Evolutionary conservation across 2,113 vertebrate species (phyloP).

Genomic region (Prionailurus bengalensis): DNA sequence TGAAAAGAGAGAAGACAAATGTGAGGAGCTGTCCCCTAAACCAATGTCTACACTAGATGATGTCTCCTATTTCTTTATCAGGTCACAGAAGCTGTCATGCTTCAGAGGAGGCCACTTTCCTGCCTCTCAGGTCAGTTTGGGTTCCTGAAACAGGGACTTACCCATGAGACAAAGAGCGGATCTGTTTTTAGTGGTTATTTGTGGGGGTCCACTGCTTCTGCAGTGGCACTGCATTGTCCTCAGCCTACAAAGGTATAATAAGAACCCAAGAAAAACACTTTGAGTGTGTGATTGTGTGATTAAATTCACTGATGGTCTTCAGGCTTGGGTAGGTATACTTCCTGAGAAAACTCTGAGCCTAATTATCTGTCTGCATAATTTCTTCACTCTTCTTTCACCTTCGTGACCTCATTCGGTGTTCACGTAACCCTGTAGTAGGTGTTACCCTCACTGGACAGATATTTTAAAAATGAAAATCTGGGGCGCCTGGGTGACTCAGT

Average conservation of each 20-base stretch:
- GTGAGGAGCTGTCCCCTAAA: constrained; percentile 53
- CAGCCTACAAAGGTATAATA: neutral
- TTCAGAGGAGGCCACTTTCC: neutral
- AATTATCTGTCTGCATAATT: neutral
- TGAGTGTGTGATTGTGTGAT: neutral
- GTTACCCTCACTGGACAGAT: neutral
- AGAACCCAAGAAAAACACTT: neutral
- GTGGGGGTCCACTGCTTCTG: neutral
- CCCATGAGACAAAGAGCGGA: neutral
- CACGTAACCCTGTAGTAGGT: neutral
- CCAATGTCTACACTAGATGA: constrained; percentile 69
- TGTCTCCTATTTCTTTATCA: constrained; percentile 7
- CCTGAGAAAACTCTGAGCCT: neutral
- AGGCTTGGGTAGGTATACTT: neutral
- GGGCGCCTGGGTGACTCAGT: no score
- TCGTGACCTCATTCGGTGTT: neutral
- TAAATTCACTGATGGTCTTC: neutral
- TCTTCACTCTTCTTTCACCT: neutral
- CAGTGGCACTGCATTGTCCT: neutral
- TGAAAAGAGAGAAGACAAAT: constrained; percentile 64
- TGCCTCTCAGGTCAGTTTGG: neutral
- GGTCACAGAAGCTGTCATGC: neutral
- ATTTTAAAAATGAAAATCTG: constrained; percentile 6
- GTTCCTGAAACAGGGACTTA: neutral
- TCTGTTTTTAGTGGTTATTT: neutral